Conservation (phyloP, 2,888 invertebrate genomes). For the Ichneumoninae sp. region DNA sequence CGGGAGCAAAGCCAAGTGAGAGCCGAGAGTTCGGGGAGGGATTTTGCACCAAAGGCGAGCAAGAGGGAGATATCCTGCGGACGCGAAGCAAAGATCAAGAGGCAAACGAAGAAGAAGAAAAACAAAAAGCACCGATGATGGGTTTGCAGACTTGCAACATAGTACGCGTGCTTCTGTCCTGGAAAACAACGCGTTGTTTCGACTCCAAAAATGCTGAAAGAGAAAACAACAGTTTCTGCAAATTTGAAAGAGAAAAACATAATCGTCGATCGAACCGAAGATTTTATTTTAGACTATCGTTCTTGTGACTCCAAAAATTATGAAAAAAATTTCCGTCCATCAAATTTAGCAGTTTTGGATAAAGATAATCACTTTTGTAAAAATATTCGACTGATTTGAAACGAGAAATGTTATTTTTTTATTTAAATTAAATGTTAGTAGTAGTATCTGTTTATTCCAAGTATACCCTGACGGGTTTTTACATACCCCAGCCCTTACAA, state of each 20-base stretch:
- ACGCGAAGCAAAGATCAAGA: constrained; percentile 17
- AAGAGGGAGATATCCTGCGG: neutral
- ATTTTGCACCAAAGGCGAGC: constrained; percentile 28
- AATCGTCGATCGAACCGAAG: too few species aligned
- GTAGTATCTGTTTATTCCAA: too few species aligned
- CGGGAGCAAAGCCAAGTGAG: constrained; percentile 39
- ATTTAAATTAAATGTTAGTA: too few species aligned
- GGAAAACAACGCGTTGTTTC: neutral
- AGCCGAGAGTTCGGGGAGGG: constrained; percentile 52
- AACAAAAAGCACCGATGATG: neutral
- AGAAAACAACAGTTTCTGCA: neutral
- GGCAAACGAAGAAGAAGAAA: constrained; percentile 8
- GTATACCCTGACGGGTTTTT: too few species aligned
- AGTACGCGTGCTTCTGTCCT: neutral
- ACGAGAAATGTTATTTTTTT: neutral
- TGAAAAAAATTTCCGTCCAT: too few species aligned
- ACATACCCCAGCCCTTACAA: too few species aligned
- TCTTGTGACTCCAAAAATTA: too few species aligned
- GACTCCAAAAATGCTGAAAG: neutral
- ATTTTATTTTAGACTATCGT: too few species aligned
- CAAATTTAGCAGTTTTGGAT: too few species aligned
- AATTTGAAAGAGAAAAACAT: neutral
- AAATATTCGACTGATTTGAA: too few species aligned
- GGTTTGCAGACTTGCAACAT: neutral
- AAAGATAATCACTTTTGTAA: too few species aligned